A percentile compares a stretch with the other conserved stretches of the same genome.
These are phyloP conservation scores for Temnopleurus reevesii DNA, from an alignment of 53 echinoderm and acorn worm species.

Conservation along the genomic window DNA sequence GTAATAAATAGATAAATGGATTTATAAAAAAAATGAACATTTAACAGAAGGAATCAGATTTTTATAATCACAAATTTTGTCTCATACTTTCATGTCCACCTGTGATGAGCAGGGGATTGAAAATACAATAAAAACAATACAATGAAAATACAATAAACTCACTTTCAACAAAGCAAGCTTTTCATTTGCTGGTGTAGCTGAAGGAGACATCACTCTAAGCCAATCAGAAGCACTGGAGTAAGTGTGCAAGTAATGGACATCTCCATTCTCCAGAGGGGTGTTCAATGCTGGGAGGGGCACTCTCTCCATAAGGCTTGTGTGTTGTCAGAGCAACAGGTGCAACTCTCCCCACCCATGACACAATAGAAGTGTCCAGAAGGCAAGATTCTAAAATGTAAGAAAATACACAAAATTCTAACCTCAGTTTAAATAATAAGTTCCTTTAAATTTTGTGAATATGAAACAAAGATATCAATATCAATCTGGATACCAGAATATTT, in stretches of 20 bases:
- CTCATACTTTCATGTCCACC: too few relatives aligned
- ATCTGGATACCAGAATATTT: too few relatives aligned
- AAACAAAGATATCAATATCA: too few relatives aligned
- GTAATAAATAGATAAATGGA: too few relatives aligned
- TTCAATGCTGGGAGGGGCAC: background rate
- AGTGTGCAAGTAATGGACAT: constrained; percentile 55
- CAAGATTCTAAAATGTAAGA: background rate
- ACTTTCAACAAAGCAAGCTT: constrained; percentile 40
- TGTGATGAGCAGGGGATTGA: too few relatives aligned
- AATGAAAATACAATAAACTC: background rate
- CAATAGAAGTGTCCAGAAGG: constrained; percentile 57
- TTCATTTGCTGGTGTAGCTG: background rate
- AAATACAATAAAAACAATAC: too few relatives aligned
- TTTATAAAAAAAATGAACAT: too few relatives aligned
- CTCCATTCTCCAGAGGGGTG: constrained; percentile 47
- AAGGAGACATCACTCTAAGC: constrained; percentile 25
- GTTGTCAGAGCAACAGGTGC: constrained; percentile 60
- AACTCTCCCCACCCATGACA: constrained; percentile 75
- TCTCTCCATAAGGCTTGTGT: constrained; percentile 61
- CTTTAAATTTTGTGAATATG: too few relatives aligned
- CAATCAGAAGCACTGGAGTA: constrained; percentile 49
- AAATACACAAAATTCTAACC: background rate
- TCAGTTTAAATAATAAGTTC: too few relatives aligned
- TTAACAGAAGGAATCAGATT: too few relatives aligned
- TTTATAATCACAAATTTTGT: too few relatives aligned